These are phyloP conservation scores for Marronus borbonicus DNA, from an alignment of 2,888 invertebrate species.

Conservation along the genomic window DNA sequence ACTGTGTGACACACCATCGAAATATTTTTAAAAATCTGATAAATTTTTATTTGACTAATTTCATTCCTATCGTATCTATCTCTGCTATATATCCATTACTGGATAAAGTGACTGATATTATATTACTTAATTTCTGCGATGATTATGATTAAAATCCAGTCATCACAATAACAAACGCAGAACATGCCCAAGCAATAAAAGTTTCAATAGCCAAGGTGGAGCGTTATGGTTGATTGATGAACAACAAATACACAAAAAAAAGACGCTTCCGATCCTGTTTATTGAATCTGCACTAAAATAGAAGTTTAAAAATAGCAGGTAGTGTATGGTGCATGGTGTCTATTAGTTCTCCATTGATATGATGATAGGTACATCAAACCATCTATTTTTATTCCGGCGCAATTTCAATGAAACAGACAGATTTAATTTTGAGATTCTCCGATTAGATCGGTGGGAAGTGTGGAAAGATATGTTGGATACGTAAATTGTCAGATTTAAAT, in stretches of 20 bases:
- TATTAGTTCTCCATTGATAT: slow-evolving; percentile 14
- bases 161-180: not conserved
- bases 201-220: slow-evolving; percentile 2
- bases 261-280: slow-evolving; percentile 1
- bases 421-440: not conserved
- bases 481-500: not conserved
- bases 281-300: slow-evolving; percentile 14
- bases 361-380: not conserved
- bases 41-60: no score
- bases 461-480: not conserved
- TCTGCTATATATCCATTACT: no score
- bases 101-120: no score
- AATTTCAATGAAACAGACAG: not conserved
- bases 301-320: slow-evolving; percentile 1
- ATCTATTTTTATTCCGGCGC: slow-evolving; percentile 19
- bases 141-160: not conserved
- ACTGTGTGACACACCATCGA: no score
- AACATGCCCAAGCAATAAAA: slow-evolving; percentile 6
- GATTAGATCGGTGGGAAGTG: not conserved
- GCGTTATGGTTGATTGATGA: slow-evolving; percentile 2
- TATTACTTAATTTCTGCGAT: no score
- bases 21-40: no score
- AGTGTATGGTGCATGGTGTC: not conserved
- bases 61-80: no score
- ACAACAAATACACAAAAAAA: slow-evolving; percentile 12